phyloP scores from a whole-genome alignment of 2,113 vertebrate genomes.

The Mesembrinibis cayennensis region DNA sequence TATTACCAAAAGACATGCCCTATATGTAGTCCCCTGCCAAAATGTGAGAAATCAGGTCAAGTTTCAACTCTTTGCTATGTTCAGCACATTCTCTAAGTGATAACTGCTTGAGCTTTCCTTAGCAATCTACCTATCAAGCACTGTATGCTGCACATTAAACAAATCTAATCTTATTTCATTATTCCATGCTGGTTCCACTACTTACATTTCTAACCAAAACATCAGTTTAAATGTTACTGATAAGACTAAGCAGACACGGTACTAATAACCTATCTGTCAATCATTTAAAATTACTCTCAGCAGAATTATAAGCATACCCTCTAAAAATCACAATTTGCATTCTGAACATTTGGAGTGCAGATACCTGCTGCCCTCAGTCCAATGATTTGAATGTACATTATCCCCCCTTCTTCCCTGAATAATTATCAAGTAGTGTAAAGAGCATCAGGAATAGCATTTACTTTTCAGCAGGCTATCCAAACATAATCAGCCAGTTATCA shows the following conservation, averaged over 20 bases:
- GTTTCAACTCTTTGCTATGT: constrained; percentile 14
- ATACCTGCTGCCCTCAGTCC: constrained; percentile 52
- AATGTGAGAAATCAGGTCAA: constrained; percentile 41
- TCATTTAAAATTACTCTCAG: constrained; percentile 73
- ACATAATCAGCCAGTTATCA: constrained; percentile 37
- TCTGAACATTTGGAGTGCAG: constrained; percentile 45
- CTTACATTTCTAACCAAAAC: constrained; percentile 62
- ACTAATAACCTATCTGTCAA: constrained; percentile 71
- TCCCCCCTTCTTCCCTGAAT: constrained; percentile 26
- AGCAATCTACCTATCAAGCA: constrained; percentile 26
- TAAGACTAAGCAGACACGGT: constrained; percentile 56
- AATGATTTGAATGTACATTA: constrained; percentile 55
- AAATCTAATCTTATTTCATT: constrained; percentile 69
- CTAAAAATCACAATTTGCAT: constrained; percentile 65
- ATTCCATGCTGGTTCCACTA: constrained; percentile 52
- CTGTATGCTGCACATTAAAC: constrained; percentile 31
- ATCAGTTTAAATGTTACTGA: constrained; percentile 68
- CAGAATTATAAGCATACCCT: constrained; percentile 64
- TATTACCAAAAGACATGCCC: constrained; percentile 50
- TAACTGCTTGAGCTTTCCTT: neutral
- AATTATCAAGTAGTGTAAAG: constrained; percentile 52
- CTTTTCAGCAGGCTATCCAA: constrained; percentile 58
- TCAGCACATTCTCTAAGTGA: constrained; percentile 46
- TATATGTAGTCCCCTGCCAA: constrained; percentile 15
- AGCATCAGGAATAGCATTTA: constrained; percentile 54